Percentiles rank a stretch among this genome's conserved stretches.
phyloP scores from a whole-genome alignment of 2,888 invertebrate genomes.

The Nomada goodeniana region DNA sequence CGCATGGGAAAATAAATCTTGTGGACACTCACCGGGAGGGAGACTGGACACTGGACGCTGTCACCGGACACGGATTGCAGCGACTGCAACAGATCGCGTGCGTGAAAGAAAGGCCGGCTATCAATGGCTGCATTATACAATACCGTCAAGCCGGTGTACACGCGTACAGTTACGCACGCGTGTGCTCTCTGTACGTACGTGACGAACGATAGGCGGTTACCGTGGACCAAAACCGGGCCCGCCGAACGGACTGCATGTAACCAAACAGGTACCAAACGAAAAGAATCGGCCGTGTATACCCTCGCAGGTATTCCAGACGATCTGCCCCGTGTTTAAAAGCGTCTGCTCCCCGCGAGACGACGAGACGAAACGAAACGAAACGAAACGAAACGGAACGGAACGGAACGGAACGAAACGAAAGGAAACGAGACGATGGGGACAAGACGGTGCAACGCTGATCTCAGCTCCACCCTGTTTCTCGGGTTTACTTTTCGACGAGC shows the following conservation, averaged over 20 bases:
- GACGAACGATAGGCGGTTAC: neutral
- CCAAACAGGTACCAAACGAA: slow-evolving; percentile 7
- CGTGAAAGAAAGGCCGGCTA: slow-evolving; percentile 83
- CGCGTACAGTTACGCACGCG: slow-evolving; percentile 10
- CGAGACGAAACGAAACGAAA: slow-evolving; percentile 36
- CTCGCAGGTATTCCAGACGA: slow-evolving; percentile 63
- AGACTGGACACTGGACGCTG: slow-evolving; percentile 82
- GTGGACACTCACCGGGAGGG: slow-evolving; percentile 81
- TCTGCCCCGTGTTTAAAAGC: slow-evolving; percentile 52
- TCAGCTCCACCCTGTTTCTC: slow-evolving; percentile 71
- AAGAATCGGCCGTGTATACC: slow-evolving; percentile 36
- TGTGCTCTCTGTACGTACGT: slow-evolving; percentile 13
- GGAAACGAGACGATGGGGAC: slow-evolving; percentile 27
- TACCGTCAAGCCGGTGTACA: slow-evolving; percentile 70
- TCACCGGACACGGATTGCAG: slow-evolving; percentile 83
- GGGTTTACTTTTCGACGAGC: slow-evolving; percentile 75
- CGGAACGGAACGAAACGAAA: slow-evolving; percentile 27
- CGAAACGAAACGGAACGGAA: slow-evolving; percentile 23
- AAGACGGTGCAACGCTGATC: slow-evolving; percentile 52
- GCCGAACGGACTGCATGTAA: slow-evolving; percentile 29
- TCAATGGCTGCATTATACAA: slow-evolving; percentile 83
- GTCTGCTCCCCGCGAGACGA: slow-evolving; percentile 40
- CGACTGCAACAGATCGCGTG: slow-evolving; percentile 83
- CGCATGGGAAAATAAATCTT: slow-evolving; percentile 84
- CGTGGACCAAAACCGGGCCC: slow-evolving; percentile 34